Evolutionary conservation across 2,113 vertebrate genomes (phyloP).

Genomic region (Laticauda colubrina): DNA sequence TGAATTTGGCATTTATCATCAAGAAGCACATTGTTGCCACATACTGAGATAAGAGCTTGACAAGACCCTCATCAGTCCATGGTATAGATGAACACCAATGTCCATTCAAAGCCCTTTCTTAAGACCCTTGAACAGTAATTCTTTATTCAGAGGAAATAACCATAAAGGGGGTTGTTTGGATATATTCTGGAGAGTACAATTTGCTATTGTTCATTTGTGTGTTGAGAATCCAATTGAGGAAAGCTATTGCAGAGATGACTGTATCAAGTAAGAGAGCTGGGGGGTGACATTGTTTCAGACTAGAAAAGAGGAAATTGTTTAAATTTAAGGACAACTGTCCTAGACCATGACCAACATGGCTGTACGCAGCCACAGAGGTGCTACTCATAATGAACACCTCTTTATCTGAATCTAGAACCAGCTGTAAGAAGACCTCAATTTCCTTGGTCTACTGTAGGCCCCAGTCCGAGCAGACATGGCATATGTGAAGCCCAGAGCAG

Average conservation of each 20-base stretch:
- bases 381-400: background rate
- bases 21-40: background rate
- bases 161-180: background rate
- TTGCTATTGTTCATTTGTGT: background rate
- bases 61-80: background rate
- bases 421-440: background rate
- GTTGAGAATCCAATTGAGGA: background rate
- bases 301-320: background rate
- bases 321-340: background rate
- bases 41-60: background rate
- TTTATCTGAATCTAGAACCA: background rate
- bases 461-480: background rate
- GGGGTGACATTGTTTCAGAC: background rate
- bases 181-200: background rate
- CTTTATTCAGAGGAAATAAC: background rate
- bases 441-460: background rate
- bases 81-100: background rate
- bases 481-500: background rate
- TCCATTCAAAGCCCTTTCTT: background rate
- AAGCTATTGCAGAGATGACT: background rate
- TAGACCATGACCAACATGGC: background rate
- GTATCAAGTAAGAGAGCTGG: background rate
- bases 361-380: background rate
- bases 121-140: background rate
- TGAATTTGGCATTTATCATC: background rate